phyloP scores from a whole-genome alignment of 2,888 invertebrate genomes.

The Athetis lepigone region DNA sequence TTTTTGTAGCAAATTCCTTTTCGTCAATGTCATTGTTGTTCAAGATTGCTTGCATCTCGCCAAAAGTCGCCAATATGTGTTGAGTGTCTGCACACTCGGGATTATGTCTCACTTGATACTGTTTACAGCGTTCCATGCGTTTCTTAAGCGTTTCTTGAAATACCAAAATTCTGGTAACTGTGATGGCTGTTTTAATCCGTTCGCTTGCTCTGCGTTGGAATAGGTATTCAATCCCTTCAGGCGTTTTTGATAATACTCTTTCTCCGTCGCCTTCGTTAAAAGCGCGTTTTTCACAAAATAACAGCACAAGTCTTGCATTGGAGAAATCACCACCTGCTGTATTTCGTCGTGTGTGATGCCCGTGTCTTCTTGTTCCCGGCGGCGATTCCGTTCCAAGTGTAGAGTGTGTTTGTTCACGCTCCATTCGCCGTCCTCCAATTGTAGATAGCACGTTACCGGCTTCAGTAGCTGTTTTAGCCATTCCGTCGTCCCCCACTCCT shows the following conservation, averaged over 20 bases:
- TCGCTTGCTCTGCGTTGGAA: neutral
- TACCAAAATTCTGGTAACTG: neutral
- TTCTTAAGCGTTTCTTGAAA: neutral
- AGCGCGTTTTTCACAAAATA: neutral
- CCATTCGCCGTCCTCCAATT: neutral
- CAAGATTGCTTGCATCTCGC: neutral
- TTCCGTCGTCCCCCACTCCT: neutral
- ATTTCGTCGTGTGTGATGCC: neutral
- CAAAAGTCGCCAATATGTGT: neutral
- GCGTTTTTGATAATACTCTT: neutral
- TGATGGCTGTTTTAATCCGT: neutral
- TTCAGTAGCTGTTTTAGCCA: neutral
- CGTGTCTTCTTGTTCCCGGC: neutral
- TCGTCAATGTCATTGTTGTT: neutral
- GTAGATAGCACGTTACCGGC: neutral
- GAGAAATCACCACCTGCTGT: neutral
- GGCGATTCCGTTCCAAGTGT: neutral
- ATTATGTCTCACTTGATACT: neutral
- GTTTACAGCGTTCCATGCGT: neutral
- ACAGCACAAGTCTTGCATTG: neutral
- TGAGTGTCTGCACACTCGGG: neutral
- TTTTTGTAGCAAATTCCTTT: neutral
- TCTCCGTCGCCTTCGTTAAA: neutral
- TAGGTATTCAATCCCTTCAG: neutral
- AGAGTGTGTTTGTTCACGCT: neutral